phyloP scores from a whole-genome alignment of 2,797 vertebrate genomes.

The Silurus lanzhouensis region DNA sequence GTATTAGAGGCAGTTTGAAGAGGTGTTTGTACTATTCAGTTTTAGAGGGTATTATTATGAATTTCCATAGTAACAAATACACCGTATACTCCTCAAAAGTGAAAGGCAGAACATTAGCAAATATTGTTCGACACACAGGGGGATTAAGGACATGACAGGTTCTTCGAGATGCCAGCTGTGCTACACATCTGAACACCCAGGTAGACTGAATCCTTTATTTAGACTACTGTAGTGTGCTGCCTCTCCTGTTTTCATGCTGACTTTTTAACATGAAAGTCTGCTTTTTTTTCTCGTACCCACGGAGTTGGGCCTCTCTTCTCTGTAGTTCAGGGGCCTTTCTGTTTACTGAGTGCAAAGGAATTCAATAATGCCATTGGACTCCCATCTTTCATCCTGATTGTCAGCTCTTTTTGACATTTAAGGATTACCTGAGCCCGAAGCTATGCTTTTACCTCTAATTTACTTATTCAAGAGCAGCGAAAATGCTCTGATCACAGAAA shows the following conservation, averaged over 20 bases:
- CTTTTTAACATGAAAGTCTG: conserved; percentile 34
- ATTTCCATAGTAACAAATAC: conserved; percentile 43
- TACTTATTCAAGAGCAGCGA: background rate
- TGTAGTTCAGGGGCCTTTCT: conserved; percentile 40
- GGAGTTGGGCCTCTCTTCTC: conserved; percentile 41
- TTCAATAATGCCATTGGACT: conserved; percentile 39
- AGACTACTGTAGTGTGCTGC: background rate
- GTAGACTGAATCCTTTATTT: conserved; percentile 13
- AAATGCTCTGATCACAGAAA: conserved; percentile 11
- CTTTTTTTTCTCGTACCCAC: background rate
- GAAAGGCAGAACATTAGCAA: conserved; percentile 41
- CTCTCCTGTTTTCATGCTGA: conserved; percentile 3
- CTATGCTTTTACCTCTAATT: conserved; percentile 8
- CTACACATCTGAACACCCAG: conserved; percentile 24
- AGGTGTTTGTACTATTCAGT: background rate
- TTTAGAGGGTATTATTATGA: conserved; percentile 10
- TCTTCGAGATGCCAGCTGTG: conserved; percentile 32
- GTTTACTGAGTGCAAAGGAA: conserved; percentile 49
- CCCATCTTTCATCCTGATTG: conserved; percentile 39
- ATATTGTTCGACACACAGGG: conserved; percentile 41
- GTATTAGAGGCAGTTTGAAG: background rate
- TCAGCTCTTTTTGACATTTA: conserved; percentile 45
- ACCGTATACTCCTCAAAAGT: background rate
- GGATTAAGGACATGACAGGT: conserved; percentile 47
- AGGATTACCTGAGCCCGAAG: conserved; percentile 29